These are phyloP conservation scores for Liolophura sinensis DNA, from an alignment of 1,140 invertebrate genomes.

Conservation along the genomic window DNA sequence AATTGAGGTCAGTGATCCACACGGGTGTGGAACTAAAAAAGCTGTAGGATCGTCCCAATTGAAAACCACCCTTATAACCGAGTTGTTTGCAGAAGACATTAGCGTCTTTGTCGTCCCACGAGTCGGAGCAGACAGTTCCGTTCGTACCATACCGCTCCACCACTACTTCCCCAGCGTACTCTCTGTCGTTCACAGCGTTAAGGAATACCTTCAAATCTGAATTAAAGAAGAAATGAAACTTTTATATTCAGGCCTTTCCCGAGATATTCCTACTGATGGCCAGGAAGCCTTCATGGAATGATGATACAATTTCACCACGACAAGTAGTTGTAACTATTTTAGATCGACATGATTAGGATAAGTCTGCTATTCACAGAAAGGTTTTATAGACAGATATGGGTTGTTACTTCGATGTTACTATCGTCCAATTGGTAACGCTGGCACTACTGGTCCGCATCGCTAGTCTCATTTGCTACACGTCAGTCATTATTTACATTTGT, in stretches of 20 bases:
- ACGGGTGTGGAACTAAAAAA: constrained; percentile 22
- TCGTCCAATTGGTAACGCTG: too few species aligned
- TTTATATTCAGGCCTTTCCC: neutral
- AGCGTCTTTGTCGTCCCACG: constrained; percentile 38
- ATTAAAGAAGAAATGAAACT: constrained; percentile 7
- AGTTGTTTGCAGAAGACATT: constrained; percentile 28
- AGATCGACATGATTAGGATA: too few species aligned
- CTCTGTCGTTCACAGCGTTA: constrained; percentile 1
- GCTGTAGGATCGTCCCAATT: constrained; percentile 28
- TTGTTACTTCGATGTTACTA: too few species aligned
- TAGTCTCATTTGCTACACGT: too few species aligned
- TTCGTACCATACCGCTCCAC: constrained; percentile 29
- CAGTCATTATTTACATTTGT: too few species aligned
- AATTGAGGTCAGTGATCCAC: constrained; percentile 30
- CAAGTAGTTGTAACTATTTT: too few species aligned
- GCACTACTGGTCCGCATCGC: too few species aligned
- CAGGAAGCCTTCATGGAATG: too few species aligned
- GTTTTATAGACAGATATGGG: too few species aligned
- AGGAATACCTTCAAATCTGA: constrained; percentile 28
- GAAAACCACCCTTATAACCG: constrained; percentile 32
- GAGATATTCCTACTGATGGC: too few species aligned
- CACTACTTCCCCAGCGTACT: constrained; percentile 22
- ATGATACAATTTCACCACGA: too few species aligned
- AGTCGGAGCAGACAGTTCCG: constrained; percentile 34
- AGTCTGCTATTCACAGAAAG: too few species aligned